Percentiles rank a stretch among this genome's conserved stretches.
These are phyloP conservation scores for Heliothis peltigera DNA, from an alignment of 2,888 invertebrate species.

Conservation along the genomic window DNA sequence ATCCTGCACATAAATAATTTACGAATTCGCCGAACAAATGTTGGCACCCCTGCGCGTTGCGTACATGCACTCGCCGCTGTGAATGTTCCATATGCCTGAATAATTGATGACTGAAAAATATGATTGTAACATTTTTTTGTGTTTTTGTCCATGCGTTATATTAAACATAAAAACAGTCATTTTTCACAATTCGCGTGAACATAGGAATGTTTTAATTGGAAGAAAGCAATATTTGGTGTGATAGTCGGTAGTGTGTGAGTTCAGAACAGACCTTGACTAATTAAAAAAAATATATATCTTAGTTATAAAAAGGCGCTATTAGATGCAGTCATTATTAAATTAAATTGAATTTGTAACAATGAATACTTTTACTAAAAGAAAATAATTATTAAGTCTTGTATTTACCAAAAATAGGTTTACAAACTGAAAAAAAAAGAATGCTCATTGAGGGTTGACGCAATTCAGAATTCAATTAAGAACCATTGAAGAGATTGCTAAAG, in stretches of 20 bases:
- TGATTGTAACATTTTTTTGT: constrained; percentile 41
- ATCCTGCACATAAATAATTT: constrained; percentile 73
- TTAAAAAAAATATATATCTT: too few relatives aligned
- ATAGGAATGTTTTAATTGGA: not conserved
- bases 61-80: constrained; percentile 26
- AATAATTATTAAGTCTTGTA: too few relatives aligned
- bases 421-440: too few relatives aligned
- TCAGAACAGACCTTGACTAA: too few relatives aligned
- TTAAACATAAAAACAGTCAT: not conserved
- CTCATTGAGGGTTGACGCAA: not conserved
- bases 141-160: constrained; percentile 12
- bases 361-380: too few relatives aligned
- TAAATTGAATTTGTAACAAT: too few relatives aligned
- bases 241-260: not conserved
- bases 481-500: not conserved
- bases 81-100: constrained; percentile 45
- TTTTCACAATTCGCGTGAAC: not conserved
- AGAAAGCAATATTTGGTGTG: not conserved
- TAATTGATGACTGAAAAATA: constrained; percentile 58
- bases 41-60: constrained; percentile 44
- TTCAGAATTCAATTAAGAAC: not conserved
- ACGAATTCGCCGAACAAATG: constrained; percentile 57
- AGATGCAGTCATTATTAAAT: too few relatives aligned
- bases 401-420: too few relatives aligned
- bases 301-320: too few relatives aligned